Evolutionary conservation across 2,888 invertebrate species (phyloP).

Genomic region (Byasa hedistus): DNA sequence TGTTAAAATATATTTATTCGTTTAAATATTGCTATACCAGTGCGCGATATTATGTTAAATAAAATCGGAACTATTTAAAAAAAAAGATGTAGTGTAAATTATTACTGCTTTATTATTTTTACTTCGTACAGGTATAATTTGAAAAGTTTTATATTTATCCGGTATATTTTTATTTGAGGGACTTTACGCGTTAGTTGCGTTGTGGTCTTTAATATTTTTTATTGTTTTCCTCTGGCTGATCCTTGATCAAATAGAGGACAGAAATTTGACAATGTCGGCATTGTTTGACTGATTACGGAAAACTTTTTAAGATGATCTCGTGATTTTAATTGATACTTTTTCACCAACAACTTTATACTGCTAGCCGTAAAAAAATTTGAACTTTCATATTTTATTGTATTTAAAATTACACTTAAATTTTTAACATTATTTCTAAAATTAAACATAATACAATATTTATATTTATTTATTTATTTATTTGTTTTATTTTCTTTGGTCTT

Average conservation of each 20-base stretch:
- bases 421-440: too few species aligned
- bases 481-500: too few species aligned
- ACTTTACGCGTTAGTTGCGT: background rate
- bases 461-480: too few species aligned
- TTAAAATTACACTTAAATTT: too few species aligned
- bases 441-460: too few species aligned
- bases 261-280: constrained; percentile 34
- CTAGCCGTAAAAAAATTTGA: too few species aligned
- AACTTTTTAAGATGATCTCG: constrained; percentile 27
- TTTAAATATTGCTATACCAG: background rate
- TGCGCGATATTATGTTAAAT: constrained; percentile 45
- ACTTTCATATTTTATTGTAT: too few species aligned
- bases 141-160: background rate
- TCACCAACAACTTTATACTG: too few species aligned
- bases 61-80: constrained; percentile 29
- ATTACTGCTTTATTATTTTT: constrained; percentile 6
- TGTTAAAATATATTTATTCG: constrained; percentile 22
- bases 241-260: constrained; percentile 33
- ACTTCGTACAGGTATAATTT: constrained; percentile 31
- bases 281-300: constrained; percentile 28
- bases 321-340: constrained; percentile 27
- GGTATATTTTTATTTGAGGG: background rate
- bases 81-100: constrained; percentile 22
- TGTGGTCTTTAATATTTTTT: background rate
- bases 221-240: background rate